Base-by-base conservation (phyloP, 2,888 invertebrate genomes). In the Ophion obscuratus region DNA sequence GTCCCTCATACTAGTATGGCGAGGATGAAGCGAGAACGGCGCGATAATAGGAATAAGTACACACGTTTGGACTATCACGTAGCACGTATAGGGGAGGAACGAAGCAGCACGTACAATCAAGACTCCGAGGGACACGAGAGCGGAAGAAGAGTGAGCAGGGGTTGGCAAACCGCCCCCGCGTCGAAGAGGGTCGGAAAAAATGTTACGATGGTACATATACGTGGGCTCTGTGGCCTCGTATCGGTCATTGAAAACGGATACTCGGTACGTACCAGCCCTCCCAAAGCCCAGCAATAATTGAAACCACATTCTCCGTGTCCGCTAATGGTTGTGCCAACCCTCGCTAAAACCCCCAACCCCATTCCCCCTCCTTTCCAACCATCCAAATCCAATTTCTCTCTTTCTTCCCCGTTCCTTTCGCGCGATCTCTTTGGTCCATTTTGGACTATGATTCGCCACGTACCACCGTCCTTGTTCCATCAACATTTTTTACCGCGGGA, bases 241-340 rank as follows among this genome's bases (percentile, higher is more conserved):
- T 89, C 90, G 89, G 78, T 90, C 88, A 91, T 91, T 91, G 90
- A 90, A 91, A 91, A 89, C 90, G 87, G 87, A 86, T 91, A 91
- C 90, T 89, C 87, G 85, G 64, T 76, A 75, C 83, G 44, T 24
- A 20, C 57, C 53, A 36, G 1, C 67, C 31, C 57, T 53, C 57
- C 87, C 86, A 84, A 77, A 84, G 81, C 75, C 87, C 87, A 88
- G 89, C 90, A 91, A 91, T 91, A 91, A 91, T 91, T 91, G 91
- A 90, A 91, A 91, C 90, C 91, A 89, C 91, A 91, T 92, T 92
- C 91, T 90, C 90, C 87, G 87, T 89, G 88, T 84, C 89, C 88
- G 89, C 89, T 92, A 91, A 91, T 92, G 88, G 87, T 81, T 78
- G 86, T 83, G 81, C 85, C 83, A 68, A 76, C 81, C 84, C 85